A percentile compares a stretch with the other conserved stretches of the same genome.
These are phyloP conservation scores for Catharus fuscescens DNA, from an alignment of 2,113 vertebrate species.

Conservation along the genomic window DNA sequence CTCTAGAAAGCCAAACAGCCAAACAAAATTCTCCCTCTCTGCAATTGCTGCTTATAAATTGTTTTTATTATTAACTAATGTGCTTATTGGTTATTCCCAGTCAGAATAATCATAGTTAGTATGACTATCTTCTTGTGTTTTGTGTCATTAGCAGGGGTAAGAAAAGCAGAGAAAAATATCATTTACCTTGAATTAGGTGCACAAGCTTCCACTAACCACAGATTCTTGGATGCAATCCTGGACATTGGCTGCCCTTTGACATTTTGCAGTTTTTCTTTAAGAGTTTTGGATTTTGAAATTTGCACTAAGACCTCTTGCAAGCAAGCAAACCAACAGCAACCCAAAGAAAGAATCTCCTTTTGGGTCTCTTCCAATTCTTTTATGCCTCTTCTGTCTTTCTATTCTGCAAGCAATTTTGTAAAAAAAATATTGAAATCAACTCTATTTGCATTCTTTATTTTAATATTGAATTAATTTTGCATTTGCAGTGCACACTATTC, in stretches of 20 bases:
- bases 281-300: not conserved
- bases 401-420: not conserved
- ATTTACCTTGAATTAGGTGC: not conserved
- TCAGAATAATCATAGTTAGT: not conserved
- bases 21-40: not conserved
- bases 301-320: not conserved
- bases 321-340: not conserved
- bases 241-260: not conserved
- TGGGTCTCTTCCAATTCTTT: not conserved
- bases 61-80: not conserved
- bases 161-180: not conserved
- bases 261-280: not conserved
- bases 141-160: not conserved
- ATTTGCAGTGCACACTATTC: not conserved
- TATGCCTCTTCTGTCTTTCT: not conserved
- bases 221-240: fast-evolving
- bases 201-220: not conserved
- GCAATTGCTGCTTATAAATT: not conserved
- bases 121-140: not conserved
- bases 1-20: not conserved
- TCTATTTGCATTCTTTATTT: not conserved
- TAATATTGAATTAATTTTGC: not conserved
- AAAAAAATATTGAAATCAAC: not conserved
- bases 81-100: not conserved
- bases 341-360: not conserved